Evolutionary conservation across 2,888 invertebrate genomes (phyloP).

Genomic region (Geophilus truncorum): DNA sequence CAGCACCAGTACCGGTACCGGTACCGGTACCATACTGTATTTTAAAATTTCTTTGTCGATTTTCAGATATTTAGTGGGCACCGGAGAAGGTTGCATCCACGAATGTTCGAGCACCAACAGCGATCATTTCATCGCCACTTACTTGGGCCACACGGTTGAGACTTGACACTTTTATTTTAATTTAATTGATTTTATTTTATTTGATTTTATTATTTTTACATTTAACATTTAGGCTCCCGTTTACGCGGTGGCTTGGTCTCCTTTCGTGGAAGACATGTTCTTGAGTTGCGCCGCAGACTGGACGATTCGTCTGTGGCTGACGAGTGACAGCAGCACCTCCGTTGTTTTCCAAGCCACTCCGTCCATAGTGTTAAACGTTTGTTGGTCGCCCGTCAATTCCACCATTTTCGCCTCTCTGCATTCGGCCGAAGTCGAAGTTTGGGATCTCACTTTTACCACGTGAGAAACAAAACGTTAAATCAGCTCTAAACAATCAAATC

Average conservation of each 20-base stretch:
- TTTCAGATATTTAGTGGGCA: constrained; percentile 5
- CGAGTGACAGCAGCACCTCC: not conserved
- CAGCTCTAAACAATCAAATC: not conserved
- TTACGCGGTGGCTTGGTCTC: not conserved
- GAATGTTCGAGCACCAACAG: not conserved
- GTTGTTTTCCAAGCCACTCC: not conserved
- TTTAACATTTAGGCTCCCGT: not conserved
- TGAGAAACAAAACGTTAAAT: not conserved
- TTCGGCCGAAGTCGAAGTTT: not conserved
- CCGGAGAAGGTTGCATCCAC: not conserved
- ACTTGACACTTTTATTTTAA: too few species aligned
- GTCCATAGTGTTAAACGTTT: not conserved
- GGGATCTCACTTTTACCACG: not conserved
- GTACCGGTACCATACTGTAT: too few species aligned
- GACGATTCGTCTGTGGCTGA: not conserved
- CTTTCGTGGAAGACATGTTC: not conserved
- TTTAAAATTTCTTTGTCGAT: too few species aligned
- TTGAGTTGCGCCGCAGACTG: not conserved
- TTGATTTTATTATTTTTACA: not conserved
- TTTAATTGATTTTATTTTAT: too few species aligned
- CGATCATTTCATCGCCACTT: not conserved
- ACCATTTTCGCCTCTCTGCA: not conserved
- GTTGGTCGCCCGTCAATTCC: not conserved
- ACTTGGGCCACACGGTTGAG: not conserved
- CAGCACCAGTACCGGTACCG: too few species aligned